phyloP scores from a whole-genome alignment of 2,113 vertebrate genomes.

The Seriola quinqueradiata region DNA sequence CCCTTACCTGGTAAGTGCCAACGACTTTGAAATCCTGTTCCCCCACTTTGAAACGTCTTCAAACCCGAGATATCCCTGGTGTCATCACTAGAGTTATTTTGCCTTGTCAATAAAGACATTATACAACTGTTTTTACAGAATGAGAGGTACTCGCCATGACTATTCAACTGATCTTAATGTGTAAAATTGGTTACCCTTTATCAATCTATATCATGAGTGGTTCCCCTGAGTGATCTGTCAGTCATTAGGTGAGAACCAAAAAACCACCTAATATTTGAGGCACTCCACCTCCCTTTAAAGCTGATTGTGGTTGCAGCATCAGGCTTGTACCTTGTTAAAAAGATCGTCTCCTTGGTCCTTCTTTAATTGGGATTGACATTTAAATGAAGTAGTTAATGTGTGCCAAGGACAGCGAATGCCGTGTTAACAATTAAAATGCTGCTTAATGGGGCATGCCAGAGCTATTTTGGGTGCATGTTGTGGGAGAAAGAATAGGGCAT shows the following conservation, averaged over 20 bases:
- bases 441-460: conserved; percentile 81
- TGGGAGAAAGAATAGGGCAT: conserved; percentile 72
- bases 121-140: neutral
- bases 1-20: no score
- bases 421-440: conserved; percentile 83
- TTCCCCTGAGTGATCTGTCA: conserved; percentile 1
- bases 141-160: neutral
- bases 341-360: conserved; percentile 39
- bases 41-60: neutral
- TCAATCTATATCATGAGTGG: neutral
- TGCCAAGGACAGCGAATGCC: conserved; percentile 78
- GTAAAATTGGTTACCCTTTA: conserved; percentile 1
- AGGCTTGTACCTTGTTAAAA: conserved; percentile 35
- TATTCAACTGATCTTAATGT: neutral
- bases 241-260: conserved; percentile 3
- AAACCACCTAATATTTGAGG: conserved; percentile 6
- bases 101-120: neutral
- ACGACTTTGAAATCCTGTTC: no score
- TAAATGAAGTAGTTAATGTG: conserved; percentile 82
- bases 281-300: conserved; percentile 4
- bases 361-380: conserved; percentile 82
- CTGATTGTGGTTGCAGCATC: neutral
- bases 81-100: neutral
- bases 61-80: neutral
- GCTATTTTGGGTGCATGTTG: conserved; percentile 82